Percentiles rank a stretch among this genome's conserved stretches.
Evolutionary conservation across 2,888 invertebrate genomes (phyloP).

Genomic region (Sphaeridia pumilis): DNA sequence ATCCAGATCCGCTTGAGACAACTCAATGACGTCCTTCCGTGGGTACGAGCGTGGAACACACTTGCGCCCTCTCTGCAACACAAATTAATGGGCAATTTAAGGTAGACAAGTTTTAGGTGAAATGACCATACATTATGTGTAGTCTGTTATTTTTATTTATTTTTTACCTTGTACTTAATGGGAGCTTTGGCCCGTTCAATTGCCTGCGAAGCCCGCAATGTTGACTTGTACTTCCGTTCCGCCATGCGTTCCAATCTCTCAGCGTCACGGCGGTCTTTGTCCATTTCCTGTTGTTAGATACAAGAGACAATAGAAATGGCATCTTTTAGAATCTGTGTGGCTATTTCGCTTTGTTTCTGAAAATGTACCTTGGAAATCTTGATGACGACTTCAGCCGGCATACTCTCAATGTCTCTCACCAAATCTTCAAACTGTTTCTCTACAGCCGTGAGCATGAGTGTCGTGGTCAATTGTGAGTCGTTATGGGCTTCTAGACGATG

Average conservation of each 20-base stretch:
- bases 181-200: conserved; percentile 31
- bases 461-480: conserved; percentile 31
- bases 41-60: conserved; percentile 28
- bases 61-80: conserved; percentile 30
- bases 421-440: conserved; percentile 36
- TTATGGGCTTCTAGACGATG: background rate
- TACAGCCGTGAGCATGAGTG: conserved; percentile 32
- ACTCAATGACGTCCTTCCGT: conserved; percentile 26
- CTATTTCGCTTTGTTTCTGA: no score
- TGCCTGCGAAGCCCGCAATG: conserved; percentile 21
- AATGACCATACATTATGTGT: no score
- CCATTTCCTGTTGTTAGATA: conserved; percentile 35
- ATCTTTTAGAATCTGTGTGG: no score
- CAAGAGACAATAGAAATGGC: no score
- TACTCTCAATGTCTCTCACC: conserved; percentile 32
- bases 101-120: no score
- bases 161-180: conserved; percentile 24
- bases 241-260: conserved; percentile 28
- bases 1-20: conserved; percentile 33
- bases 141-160: no score
- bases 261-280: conserved; percentile 33
- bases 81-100: background rate
- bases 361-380: conserved; percentile 34
- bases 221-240: conserved; percentile 22
- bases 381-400: conserved; percentile 31